phyloP scores from a whole-genome alignment of 1,140 invertebrate species.

The Heliconius hermathena region DNA sequence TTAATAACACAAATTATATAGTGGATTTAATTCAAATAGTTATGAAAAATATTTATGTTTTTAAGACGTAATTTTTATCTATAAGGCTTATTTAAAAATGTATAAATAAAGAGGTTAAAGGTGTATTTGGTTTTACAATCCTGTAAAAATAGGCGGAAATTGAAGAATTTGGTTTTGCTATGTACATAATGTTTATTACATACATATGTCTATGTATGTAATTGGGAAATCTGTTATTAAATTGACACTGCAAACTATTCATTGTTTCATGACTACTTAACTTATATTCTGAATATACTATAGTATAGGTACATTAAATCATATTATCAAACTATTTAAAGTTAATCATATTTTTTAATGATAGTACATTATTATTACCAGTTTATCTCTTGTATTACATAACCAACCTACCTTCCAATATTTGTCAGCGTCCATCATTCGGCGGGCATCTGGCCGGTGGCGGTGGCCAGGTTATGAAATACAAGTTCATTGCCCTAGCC shows the following conservation, averaged over 20 bases:
- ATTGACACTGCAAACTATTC: background rate
- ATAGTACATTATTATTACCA: background rate
- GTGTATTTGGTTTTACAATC: no score
- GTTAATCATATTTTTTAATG: no score
- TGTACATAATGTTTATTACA: no score
- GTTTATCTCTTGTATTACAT: background rate
- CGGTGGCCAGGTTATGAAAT: constrained; percentile 20
- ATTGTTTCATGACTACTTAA: background rate
- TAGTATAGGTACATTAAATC: background rate
- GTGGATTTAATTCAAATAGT: no score
- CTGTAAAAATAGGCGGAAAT: no score
- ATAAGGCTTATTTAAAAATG: no score
- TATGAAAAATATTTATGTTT: no score
- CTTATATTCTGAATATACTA: background rate
- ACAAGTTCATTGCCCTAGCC: constrained; percentile 22
- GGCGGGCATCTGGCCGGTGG: background rate
- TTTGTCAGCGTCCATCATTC: constrained; percentile 12
- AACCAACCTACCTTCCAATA: background rate
- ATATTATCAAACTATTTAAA: background rate
- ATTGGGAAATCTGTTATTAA: background rate
- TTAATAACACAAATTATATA: no score
- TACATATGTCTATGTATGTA: no score
- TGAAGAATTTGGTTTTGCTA: no score
- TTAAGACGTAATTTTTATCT: no score
- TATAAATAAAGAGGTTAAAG: no score